Base-by-base conservation (phyloP, 2,797 vertebrate genomes). In the Coendou prehensilis region DNA sequence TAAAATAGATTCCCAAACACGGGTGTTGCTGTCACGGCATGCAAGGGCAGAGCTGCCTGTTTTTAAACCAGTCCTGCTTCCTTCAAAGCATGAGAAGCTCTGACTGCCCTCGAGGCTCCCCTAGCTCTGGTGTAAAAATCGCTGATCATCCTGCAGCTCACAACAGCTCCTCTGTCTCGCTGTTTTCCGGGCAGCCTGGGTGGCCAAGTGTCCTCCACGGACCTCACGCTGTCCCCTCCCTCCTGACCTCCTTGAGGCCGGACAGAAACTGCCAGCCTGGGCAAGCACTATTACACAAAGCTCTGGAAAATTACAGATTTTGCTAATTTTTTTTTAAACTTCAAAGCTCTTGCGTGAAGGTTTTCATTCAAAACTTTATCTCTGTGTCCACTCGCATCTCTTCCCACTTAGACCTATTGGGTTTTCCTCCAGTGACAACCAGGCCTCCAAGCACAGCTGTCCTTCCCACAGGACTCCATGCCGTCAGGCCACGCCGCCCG, bases 111-210 rank as follows among this genome's bases (percentile, higher is more conserved):
- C 9, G 37, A 45, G 67, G 71, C 9, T 45, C 4, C 37, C 22
- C 23, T 13, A 22, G 41, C 71, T 26, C 37, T 26, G 22, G 71
- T 2, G 41, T 97, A 97, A 97, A 96, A 97, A 96, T 92, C 84
- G 96, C 97, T 41, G 67, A 71, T 96, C 57, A 71, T 57, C 81
- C 56, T 81, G 33, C 85, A 95, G 50, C 50, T 50, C 93, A 96
- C 93, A 97, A 94, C 26, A 64, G 52, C n/a, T 78, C 76, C 93
- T 95, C 80, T 93, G 96, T 96, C 94, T 96, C 71, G 71, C 82
- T 91, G 92, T 63, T 67, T 11, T 75, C 41, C 10, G 7, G 71
- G 22, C 23, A 6, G 41, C 41, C 63, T 10, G 10, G 61, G 10
- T 9, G 26, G 20, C 97, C 96, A 95, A 95, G 69, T 90, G 94